These are phyloP conservation scores for Stramonita haemastoma DNA, from an alignment of 2,888 invertebrate genomes.

Conservation along the genomic window DNA sequence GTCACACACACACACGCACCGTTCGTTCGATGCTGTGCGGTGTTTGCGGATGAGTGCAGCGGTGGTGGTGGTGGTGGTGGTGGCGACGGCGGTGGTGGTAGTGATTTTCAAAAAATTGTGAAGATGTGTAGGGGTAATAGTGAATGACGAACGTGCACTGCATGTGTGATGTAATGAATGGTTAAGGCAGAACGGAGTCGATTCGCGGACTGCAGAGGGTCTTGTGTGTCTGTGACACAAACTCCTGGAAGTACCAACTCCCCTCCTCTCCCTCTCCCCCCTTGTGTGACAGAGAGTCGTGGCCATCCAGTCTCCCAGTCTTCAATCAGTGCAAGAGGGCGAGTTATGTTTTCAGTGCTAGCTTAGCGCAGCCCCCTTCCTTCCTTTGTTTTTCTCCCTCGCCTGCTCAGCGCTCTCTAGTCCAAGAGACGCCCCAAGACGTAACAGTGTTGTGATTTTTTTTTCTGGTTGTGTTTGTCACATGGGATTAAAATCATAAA, in stretches of 20 bases:
- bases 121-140: constrained; percentile 4
- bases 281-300: constrained; percentile 7
- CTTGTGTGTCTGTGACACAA: background rate
- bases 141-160: background rate
- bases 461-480: background rate
- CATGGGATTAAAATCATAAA: background rate
- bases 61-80: background rate
- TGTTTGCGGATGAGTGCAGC: background rate
- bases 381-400: background rate
- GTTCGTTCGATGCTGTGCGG: background rate
- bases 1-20: background rate
- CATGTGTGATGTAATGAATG: background rate
- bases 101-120: background rate
- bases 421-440: background rate
- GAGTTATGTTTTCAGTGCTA: constrained; percentile 8
- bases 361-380: background rate
- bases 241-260: background rate
- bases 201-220: background rate
- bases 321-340: constrained; percentile 5
- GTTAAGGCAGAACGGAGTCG: background rate
- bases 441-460: too few relatives aligned
- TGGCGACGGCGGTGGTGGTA: background rate
- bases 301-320: background rate
- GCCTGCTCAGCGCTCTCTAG: background rate
- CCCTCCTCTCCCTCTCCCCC: background rate